These are phyloP conservation scores for Heliconius eleuchia DNA, from an alignment of 1,140 invertebrate genomes.

Conservation along the genomic window DNA sequence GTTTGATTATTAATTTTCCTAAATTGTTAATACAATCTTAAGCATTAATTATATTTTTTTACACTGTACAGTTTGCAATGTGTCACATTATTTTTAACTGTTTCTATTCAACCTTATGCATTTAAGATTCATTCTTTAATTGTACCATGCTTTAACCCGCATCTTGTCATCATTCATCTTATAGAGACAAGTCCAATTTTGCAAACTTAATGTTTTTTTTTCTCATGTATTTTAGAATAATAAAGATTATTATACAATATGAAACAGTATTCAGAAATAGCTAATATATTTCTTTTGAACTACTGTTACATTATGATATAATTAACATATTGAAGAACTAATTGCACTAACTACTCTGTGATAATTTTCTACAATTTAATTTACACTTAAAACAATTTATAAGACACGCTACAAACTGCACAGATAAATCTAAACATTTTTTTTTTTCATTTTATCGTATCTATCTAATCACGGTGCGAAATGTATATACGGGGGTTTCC, in stretches of 20 bases:
- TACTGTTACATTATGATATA: not conserved
- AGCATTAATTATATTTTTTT: slow-evolving; percentile 58
- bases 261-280: not conserved
- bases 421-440: slow-evolving; percentile 51
- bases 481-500: slow-evolving; percentile 43
- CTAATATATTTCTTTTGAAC: slow-evolving; percentile 1
- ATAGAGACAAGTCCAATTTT: no score
- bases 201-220: no score
- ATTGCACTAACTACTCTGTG: not conserved
- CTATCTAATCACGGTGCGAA: slow-evolving; percentile 60
- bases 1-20: slow-evolving; percentile 48
- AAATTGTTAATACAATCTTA: slow-evolving; percentile 67
- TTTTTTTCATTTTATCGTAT: slow-evolving; percentile 67
- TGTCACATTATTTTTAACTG: slow-evolving; percentile 8
- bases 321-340: not conserved
- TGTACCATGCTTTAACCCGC: no score
- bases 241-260: no score
- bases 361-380: not conserved
- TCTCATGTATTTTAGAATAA: no score
- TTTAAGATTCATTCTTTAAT: no score
- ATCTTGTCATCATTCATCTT: no score
- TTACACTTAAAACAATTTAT: not conserved
- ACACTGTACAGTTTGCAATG: slow-evolving; percentile 40
- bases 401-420: not conserved
- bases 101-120: not conserved